A percentile compares a stretch with the other conserved stretches of the same genome.
Conservation (phyloP, 2,113 vertebrate genomes). For the Cettia cetti region DNA sequence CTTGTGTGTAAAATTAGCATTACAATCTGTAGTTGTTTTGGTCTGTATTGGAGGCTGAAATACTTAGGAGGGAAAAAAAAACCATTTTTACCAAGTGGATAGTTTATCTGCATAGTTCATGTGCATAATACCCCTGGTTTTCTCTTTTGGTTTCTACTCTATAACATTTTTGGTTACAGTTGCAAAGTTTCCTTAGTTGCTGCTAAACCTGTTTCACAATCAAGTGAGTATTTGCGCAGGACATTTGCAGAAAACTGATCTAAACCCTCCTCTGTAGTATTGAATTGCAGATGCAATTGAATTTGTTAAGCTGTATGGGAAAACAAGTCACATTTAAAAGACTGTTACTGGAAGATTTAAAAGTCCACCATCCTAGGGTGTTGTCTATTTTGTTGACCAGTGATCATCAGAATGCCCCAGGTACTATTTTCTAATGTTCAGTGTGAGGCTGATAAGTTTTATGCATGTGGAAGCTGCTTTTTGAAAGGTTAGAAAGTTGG, state of each 20-base stretch:
- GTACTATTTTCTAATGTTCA: background rate
- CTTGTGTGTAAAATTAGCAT: background rate
- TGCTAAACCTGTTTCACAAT: constrained; percentile 26
- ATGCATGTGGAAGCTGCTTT: background rate
- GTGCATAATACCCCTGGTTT: background rate
- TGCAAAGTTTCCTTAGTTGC: background rate
- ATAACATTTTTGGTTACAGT: background rate
- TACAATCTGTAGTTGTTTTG: background rate
- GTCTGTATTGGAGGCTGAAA: background rate
- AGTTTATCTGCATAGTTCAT: background rate
- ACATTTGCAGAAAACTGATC: background rate
- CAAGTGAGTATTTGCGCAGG: background rate
- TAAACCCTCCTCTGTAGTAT: constrained; percentile 20
- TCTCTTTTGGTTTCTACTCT: background rate
- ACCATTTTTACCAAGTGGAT: background rate
- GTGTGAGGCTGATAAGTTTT: background rate
- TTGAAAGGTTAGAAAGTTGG: background rate
- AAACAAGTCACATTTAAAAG: background rate
- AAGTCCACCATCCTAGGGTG: background rate
- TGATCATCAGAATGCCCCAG: background rate
- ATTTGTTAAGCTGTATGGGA: background rate
- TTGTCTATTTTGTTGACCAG: background rate
- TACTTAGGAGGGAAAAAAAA: background rate
- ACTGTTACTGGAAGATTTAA: background rate
- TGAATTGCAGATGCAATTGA: constrained; percentile 8